A percentile compares a stretch with the other conserved stretches of the same genome.
Evolutionary conservation across 2,888 invertebrate species (phyloP).

Genomic region (Tenthredo scrophulariae): DNA sequence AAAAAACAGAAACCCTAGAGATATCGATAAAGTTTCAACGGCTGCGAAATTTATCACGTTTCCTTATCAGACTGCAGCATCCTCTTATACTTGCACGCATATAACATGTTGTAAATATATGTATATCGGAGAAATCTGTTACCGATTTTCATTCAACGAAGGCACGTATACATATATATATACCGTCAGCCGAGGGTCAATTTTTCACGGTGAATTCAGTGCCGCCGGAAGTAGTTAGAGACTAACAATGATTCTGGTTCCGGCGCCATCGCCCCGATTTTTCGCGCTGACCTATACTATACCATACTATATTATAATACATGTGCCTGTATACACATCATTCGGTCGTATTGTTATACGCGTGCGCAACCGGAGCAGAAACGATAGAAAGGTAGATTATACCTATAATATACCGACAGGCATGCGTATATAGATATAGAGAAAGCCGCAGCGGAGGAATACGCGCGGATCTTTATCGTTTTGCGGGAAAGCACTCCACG

Average conservation of each 20-base stretch:
- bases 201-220: constrained; percentile 8
- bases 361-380: background rate
- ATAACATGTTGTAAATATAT: background rate
- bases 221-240: constrained; percentile 39
- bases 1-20: background rate
- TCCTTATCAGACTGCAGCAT: background rate
- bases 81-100: background rate
- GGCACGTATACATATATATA: too few species aligned
- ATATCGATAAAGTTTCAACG: background rate
- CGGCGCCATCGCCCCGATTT: constrained; percentile 41
- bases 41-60: background rate
- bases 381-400: constrained; percentile 7
- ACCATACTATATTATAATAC: too few species aligned
- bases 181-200: background rate
- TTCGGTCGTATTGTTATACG: background rate
- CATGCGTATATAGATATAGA: background rate
- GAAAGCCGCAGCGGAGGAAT: background rate
- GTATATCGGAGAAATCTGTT: background rate
- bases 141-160: background rate
- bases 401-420: background rate
- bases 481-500: background rate
- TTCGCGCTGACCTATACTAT: background rate
- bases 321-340: too few species aligned
- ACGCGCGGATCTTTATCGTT: background rate
- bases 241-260: constrained; percentile 32